Evolutionary conservation across 2,888 invertebrate species (phyloP).

Genomic region (Erebia aethiops): DNA sequence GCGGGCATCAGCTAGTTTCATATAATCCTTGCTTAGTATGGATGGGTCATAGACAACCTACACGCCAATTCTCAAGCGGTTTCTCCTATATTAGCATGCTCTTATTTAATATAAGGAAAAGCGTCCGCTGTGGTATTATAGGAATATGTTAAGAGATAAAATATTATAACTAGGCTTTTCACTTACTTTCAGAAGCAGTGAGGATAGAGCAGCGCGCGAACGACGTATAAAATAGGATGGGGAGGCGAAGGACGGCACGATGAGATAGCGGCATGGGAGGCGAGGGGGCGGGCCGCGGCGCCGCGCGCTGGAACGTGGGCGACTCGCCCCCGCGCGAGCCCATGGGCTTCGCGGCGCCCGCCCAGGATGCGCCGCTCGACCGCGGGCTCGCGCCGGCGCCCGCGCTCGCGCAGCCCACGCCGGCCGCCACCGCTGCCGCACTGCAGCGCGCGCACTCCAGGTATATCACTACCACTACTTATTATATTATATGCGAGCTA

Average conservation of each 20-base stretch:
- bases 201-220: constrained; percentile 46
- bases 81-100: too few species aligned
- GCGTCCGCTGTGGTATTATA: too few species aligned
- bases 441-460: constrained; percentile 89
- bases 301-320: constrained; percentile 85
- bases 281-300: constrained; percentile 85
- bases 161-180: not conserved
- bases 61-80: too few species aligned
- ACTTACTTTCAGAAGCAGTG: constrained; percentile 48
- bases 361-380: constrained; percentile 84
- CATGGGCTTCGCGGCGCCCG: constrained; percentile 83
- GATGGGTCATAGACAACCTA: too few species aligned
- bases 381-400: constrained; percentile 71
- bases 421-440: constrained; percentile 57
- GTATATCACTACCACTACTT: constrained; percentile 46
- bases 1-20: too few species aligned
- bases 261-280: constrained; percentile 83
- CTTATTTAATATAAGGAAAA: too few species aligned
- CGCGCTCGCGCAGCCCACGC: constrained; percentile 73
- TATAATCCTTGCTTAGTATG: too few species aligned
- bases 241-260: constrained; percentile 70
- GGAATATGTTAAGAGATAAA: too few species aligned
- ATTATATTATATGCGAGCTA: too few species aligned
- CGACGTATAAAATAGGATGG: constrained; percentile 50
- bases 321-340: constrained; percentile 83